Conservation (phyloP, 1,140 invertebrate genomes). For the Stegodyphus mimosarum region DNA sequence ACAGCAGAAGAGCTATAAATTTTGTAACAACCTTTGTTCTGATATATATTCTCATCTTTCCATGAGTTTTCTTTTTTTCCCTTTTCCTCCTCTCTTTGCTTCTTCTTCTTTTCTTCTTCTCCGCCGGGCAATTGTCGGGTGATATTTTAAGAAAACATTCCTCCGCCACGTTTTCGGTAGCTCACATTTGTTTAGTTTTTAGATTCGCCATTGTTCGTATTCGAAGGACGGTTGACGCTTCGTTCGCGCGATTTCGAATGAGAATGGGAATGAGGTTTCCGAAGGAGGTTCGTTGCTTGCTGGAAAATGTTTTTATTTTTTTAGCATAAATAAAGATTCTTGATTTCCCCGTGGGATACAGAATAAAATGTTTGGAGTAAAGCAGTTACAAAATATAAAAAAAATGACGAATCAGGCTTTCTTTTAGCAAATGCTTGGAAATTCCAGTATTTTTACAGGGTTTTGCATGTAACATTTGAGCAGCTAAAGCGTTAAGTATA, state of each 20-base stretch:
- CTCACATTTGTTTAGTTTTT: neutral
- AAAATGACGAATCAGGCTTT: no score
- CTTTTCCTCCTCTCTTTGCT: neutral
- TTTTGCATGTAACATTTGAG: no score
- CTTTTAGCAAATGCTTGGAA: no score
- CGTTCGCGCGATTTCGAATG: no score
- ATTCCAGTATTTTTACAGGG: no score
- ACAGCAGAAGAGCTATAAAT: constrained; percentile 2
- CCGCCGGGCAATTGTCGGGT: constrained; percentile 5
- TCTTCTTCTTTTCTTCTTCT: neutral
- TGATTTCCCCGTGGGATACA: neutral
- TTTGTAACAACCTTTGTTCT: constrained; percentile 6
- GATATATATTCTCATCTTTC: constrained; percentile 1
- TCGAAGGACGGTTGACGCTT: neutral
- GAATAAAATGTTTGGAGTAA: no score
- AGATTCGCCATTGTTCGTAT: neutral
- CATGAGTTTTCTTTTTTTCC: neutral
- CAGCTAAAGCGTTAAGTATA: no score
- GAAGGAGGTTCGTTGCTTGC: neutral
- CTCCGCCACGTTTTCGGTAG: neutral
- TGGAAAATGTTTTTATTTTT: neutral
- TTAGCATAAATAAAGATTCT: neutral
- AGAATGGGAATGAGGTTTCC: no score
- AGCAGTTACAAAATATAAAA: no score
- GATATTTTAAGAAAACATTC: constrained; percentile 19